phyloP scores from a whole-genome alignment of 2,113 vertebrate species.

The Lutjanus erythropterus region DNA sequence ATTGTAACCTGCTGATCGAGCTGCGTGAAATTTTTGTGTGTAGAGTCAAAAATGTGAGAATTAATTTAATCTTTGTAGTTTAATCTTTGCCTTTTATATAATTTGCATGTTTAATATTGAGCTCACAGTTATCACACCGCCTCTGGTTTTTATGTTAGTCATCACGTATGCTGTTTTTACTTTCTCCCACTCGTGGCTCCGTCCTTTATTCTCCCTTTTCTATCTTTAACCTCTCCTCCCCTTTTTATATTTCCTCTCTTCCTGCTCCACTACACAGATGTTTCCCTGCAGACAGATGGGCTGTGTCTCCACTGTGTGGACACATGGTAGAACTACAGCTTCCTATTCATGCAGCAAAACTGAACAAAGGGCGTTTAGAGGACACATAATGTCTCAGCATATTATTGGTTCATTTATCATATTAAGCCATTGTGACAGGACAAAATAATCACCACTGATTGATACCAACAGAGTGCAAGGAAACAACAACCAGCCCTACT shows the following conservation, averaged over 20 bases:
- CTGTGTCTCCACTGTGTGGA: conserved; percentile 48
- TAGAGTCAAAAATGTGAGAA: no score
- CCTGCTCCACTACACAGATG: neutral
- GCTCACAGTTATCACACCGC: neutral
- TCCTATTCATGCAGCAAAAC: conserved; percentile 15
- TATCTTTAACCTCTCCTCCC: neutral
- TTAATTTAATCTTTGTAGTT: no score
- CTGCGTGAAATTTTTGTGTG: no score
- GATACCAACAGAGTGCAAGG: conserved; percentile 11
- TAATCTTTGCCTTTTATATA: no score
- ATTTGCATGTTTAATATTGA: no score
- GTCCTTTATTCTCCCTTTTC: neutral
- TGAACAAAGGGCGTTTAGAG: conserved; percentile 58
- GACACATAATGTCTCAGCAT: conserved; percentile 43
- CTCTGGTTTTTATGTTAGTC: neutral
- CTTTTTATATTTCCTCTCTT: neutral
- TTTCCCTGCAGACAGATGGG: neutral
- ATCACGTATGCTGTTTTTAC: neutral
- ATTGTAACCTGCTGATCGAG: no score
- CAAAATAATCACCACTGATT: conserved; percentile 51
- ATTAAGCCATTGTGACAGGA: conserved; percentile 55
- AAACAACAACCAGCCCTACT: conserved; percentile 13
- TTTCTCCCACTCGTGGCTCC: neutral
- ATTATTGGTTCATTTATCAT: conserved; percentile 63
- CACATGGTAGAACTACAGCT: neutral